phyloP scores from a whole-genome alignment of 2,888 invertebrate species.

The Sialis lutaria region DNA sequence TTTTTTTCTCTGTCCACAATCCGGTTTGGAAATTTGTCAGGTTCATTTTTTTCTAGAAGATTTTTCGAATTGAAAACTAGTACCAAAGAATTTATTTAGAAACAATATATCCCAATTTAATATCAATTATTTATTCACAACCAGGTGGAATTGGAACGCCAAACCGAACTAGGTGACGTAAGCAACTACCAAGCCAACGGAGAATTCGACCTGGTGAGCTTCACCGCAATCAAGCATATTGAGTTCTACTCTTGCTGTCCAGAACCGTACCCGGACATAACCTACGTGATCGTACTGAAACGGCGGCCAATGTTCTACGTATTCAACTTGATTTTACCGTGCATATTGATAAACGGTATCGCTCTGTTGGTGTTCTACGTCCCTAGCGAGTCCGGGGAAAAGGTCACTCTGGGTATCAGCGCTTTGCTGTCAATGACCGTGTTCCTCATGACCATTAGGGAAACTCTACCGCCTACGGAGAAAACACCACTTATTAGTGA shows the following conservation, averaged over 20 bases:
- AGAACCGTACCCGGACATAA: conserved; percentile 72
- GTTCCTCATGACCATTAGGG: conserved; percentile 73
- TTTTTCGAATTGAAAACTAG: too few relatives aligned
- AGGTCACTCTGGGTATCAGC: conserved; percentile 72
- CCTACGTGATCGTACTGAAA: conserved; percentile 57
- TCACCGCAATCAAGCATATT: conserved; percentile 52
- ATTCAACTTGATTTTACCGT: conserved; percentile 70
- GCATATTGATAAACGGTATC: conserved; percentile 69
- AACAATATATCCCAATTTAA: too few relatives aligned
- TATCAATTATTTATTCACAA: neutral
- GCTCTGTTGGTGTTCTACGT: conserved; percentile 76
- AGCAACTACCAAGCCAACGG: conserved; percentile 85
- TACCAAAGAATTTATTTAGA: too few relatives aligned
- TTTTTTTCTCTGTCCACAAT: too few relatives aligned
- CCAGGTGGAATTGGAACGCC: conserved; percentile 55
- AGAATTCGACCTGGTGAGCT: conserved; percentile 70
- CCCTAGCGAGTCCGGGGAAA: conserved; percentile 74
- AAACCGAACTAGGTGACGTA: conserved; percentile 66
- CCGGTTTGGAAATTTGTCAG: too few relatives aligned
- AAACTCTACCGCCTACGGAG: conserved; percentile 72
- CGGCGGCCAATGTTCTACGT: conserved; percentile 71
- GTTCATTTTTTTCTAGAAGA: too few relatives aligned
- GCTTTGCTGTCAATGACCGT: conserved; percentile 80
- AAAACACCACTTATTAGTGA: conserved; percentile 75
- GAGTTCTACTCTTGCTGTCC: conserved; percentile 66